Evolutionary conservation across 2,113 vertebrate species (phyloP).

Genomic region (Catharus minimus): DNA sequence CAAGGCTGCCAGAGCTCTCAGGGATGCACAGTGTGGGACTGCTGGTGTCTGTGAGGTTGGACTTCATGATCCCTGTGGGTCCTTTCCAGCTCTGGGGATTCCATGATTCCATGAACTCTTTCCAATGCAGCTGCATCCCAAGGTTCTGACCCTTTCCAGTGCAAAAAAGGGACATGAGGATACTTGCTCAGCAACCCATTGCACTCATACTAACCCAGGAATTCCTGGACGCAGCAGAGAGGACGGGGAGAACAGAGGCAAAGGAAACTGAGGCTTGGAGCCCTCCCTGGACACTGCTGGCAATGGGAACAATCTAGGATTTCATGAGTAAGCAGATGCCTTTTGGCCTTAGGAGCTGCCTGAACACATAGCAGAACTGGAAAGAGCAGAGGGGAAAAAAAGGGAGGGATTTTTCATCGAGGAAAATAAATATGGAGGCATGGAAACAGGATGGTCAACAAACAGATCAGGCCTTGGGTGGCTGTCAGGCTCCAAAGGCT

Average conservation of each 20-base stretch:
- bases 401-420: not conserved
- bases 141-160: not conserved
- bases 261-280: not conserved
- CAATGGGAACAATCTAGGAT: not conserved
- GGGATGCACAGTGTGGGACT: not conserved
- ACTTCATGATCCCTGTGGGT: not conserved
- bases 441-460: not conserved
- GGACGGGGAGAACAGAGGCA: not conserved
- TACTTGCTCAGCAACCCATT: not conserved
- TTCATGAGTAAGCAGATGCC: not conserved
- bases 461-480: not conserved
- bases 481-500: not conserved
- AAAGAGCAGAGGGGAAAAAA: not conserved
- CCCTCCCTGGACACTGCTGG: not conserved
- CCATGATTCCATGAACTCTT: not conserved
- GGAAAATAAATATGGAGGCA: not conserved
- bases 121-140: not conserved
- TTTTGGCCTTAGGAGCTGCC: not conserved
- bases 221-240: not conserved
- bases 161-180: not conserved
- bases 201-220: not conserved
- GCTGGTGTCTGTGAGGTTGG: not conserved
- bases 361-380: not conserved
- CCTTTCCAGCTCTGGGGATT: not conserved
- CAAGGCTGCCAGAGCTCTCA: not conserved